Evolutionary conservation across 2,888 invertebrate genomes (phyloP).

Genomic region (Nomada fabriciana): DNA sequence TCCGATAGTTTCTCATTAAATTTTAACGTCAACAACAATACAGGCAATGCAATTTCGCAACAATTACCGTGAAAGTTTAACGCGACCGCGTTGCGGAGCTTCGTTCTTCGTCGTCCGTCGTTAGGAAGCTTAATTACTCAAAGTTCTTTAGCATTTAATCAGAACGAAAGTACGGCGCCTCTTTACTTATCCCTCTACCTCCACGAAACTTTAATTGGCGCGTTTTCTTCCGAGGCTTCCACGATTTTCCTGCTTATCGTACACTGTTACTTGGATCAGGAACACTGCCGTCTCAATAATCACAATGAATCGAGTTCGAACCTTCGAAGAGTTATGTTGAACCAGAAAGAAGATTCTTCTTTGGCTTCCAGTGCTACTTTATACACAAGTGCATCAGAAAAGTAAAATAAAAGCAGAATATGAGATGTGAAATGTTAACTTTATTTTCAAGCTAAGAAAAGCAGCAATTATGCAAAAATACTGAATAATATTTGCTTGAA

Average conservation of each 20-base stretch:
- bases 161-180: constrained; percentile 11
- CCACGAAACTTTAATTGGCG: constrained; percentile 26
- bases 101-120: constrained; percentile 5
- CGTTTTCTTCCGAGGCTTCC: constrained; percentile 8
- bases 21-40: constrained; percentile 20
- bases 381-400: too few species aligned
- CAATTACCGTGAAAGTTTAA: constrained; percentile 27
- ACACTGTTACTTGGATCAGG: background rate
- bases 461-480: too few species aligned
- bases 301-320: background rate
- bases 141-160: constrained; percentile 47
- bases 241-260: constrained; percentile 12
- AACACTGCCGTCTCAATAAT: background rate
- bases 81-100: background rate
- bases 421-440: too few species aligned
- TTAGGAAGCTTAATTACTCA: constrained; percentile 32
- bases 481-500: too few species aligned
- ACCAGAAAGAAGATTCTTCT: background rate
- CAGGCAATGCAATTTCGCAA: constrained; percentile 24
- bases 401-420: too few species aligned
- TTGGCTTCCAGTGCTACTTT: background rate
- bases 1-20: constrained; percentile 16
- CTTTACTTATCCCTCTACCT: background rate
- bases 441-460: too few species aligned
- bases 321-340: background rate